These are phyloP conservation scores for Aethina tumida DNA, from an alignment of 1,140 invertebrate genomes.

Conservation along the genomic window DNA sequence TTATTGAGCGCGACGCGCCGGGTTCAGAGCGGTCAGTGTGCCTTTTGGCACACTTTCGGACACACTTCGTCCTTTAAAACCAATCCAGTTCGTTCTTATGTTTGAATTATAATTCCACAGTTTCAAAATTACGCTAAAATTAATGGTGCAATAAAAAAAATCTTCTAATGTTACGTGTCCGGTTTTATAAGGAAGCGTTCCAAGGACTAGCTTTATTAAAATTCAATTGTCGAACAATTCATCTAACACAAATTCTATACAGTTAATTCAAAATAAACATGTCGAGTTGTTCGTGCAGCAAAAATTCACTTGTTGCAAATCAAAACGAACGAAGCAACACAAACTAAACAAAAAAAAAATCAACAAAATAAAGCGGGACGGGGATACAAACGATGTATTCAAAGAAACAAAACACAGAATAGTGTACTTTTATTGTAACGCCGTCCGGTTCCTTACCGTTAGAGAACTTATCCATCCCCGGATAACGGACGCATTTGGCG, in stretches of 20 bases:
- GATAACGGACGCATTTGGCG: slow-evolving; percentile 75
- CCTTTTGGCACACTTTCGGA: background rate
- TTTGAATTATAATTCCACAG: no score
- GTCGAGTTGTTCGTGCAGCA: no score
- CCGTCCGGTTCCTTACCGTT: slow-evolving; percentile 34
- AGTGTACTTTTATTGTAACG: slow-evolving; percentile 2
- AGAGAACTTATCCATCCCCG: slow-evolving; percentile 47
- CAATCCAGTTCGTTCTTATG: no score
- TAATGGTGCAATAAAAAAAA: no score
- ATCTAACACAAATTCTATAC: no score
- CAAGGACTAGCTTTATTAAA: no score
- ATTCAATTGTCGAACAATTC: no score
- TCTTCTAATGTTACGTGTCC: no score
- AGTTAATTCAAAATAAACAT: no score
- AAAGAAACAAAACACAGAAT: slow-evolving; percentile 5
- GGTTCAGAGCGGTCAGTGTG: background rate
- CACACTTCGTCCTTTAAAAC: background rate
- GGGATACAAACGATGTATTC: background rate
- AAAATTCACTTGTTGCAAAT: no score
- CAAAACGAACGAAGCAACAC: slow-evolving; percentile 1
- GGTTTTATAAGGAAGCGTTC: no score
- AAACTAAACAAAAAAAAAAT: slow-evolving; percentile 13
- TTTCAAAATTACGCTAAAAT: no score
- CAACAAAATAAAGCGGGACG: slow-evolving; percentile 2
- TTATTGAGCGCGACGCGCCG: slow-evolving; percentile 4